Evolutionary conservation across 2,113 vertebrate genomes (phyloP), one percentile per base, ranked within the genome.

Genomic region (Elephantulus edwardii): DNA sequence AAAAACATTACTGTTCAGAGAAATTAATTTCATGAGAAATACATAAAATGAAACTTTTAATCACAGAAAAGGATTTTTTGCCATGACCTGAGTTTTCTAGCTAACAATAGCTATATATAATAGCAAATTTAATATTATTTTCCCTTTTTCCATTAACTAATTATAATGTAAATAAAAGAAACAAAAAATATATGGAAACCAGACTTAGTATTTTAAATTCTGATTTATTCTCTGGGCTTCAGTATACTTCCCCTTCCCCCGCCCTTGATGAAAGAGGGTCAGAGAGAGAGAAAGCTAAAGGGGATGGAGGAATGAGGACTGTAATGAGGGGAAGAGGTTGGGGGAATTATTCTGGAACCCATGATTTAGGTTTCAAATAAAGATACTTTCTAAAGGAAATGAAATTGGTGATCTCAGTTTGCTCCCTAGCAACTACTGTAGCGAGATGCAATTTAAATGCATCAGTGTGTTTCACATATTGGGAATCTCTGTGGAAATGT

Each of bases 51-150:
- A 54, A 76, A 83, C 74, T 46, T 79, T 3, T 56, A 75, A 46
- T 90, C 64, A 74, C 68, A 83, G 82, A 46, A 83, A 83, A 94
- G 87, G 94, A 72, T 93, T 94, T 97, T 97, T 94, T 88, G 92
- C 64, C 33, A 38, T 48, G 84, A 94, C 74, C 70, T 94, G 44
- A 82, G 89, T 93, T 95, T 81, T 95, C 38, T 72, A 56, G 54
- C 90, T 96, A 96, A 97, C 81, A 95, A 93, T 80, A n/a, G 14
- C 68, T 95, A 42, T 56, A 93, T 83, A 95, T 96, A 95, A 96
- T 87, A 95, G 78, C 17, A 56, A 70, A 86, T 96, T 96, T 95
- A 95, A 87, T 28, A 64, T 48, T 81, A 80, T 81, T 94, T n/a
- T 85, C 86, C 24, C 54, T 96, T 96, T 50, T 2, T 1, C 12